Conservation (phyloP, 2,113 vertebrate genomes). For the Oophaga pumilio region DNA sequence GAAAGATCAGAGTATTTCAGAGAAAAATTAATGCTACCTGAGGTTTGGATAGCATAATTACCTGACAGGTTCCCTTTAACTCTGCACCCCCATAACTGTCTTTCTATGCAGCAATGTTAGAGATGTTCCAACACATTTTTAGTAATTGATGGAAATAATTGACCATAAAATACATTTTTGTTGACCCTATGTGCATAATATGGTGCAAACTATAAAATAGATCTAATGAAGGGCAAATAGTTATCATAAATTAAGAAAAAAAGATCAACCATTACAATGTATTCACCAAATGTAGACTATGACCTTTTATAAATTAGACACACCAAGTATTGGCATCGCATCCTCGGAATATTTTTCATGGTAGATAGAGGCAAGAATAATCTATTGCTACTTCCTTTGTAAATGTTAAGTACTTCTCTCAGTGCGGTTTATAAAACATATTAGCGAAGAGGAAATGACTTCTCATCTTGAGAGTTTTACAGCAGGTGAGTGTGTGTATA, state of each 20-base stretch:
- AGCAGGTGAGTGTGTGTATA: constrained; percentile 3
- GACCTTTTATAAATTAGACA: constrained; percentile 40
- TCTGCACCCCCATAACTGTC: neutral
- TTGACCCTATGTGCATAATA: neutral
- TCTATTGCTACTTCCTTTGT: constrained; percentile 26
- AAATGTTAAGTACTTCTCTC: constrained; percentile 31
- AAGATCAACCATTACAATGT: constrained; percentile 13
- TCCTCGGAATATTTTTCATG: constrained; percentile 21
- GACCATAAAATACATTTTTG: neutral
- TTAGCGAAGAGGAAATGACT: constrained; percentile 30
- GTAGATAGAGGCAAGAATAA: constrained; percentile 19
- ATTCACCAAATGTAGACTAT: neutral
- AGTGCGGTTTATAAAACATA: constrained; percentile 19
- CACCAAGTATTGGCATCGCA: constrained; percentile 26
- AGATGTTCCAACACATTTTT: neutral
- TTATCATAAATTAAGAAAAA: constrained; percentile 23
- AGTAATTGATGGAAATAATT: neutral
- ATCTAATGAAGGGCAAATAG: neutral
- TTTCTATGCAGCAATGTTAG: neutral
- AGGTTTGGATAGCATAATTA: too few species aligned
- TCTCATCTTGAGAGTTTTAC: constrained; percentile 15
- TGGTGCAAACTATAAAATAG: neutral
- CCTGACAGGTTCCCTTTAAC: too few species aligned
- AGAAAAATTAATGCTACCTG: too few species aligned
- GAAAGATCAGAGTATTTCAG: too few species aligned